Evolutionary conservation across 1,140 invertebrate genomes (phyloP).

Genomic region (Eulimnadia texana): DNA sequence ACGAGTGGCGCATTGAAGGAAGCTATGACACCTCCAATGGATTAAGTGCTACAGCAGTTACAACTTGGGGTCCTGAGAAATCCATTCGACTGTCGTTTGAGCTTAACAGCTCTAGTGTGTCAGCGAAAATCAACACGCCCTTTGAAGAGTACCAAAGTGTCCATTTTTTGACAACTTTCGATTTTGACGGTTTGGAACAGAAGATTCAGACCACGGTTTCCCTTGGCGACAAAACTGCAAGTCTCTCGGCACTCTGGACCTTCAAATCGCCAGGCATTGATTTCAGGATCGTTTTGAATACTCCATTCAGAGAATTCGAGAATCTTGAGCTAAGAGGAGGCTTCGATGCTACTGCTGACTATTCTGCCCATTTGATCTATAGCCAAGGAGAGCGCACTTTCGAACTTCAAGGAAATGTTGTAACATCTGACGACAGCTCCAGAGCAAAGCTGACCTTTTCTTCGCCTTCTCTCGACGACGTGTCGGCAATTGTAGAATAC

Average conservation of each 20-base stretch:
- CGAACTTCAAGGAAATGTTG: conserved; percentile 5
- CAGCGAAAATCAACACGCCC: conserved; percentile 20
- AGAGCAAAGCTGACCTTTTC: background rate
- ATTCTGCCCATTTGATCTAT: background rate
- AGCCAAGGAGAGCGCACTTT: background rate
- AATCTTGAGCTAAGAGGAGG: conserved; percentile 2
- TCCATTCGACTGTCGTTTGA: background rate
- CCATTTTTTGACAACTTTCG: background rate
- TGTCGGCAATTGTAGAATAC: conserved; percentile 11
- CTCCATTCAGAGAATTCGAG: conserved; percentile 14
- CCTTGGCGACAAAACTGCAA: background rate
- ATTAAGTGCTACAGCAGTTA: background rate
- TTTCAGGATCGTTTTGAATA: conserved; percentile 4
- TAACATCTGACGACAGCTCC: background rate
- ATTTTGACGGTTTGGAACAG: background rate
- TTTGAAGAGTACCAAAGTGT: conserved; percentile 13
- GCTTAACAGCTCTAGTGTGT: background rate
- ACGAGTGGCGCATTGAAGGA: conserved; percentile 1
- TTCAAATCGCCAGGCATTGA: background rate
- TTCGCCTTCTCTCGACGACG: background rate
- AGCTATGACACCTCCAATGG: conserved; percentile 2
- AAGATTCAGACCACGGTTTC: background rate
- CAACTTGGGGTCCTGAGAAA: conserved; percentile 1
- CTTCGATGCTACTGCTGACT: background rate
- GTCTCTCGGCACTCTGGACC: background rate